Percentiles rank a stretch among this genome's conserved stretches.
These are phyloP conservation scores for Epicampocera succincta DNA, from an alignment of 2,888 invertebrate species.

Conservation along the genomic window DNA sequence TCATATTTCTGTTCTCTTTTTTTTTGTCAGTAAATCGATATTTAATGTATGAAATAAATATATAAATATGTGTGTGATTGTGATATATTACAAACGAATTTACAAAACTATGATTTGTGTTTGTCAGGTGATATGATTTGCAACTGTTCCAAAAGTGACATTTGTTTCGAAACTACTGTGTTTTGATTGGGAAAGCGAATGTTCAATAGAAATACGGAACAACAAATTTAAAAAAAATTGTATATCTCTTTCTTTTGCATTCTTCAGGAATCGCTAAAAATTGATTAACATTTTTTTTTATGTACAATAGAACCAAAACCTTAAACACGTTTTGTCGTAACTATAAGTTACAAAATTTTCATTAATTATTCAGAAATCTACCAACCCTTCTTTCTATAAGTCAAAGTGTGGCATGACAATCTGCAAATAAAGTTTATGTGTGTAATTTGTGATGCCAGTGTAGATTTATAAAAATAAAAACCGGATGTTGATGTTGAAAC, in stretches of 20 bases:
- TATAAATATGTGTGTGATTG: slow-evolving; percentile 33
- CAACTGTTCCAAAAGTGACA: slow-evolving; percentile 54
- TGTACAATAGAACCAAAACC: background rate
- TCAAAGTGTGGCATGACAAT: slow-evolving; percentile 9
- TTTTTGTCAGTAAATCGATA: slow-evolving; percentile 68
- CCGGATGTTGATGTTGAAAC: slow-evolving; percentile 52
- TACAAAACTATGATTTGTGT: slow-evolving; percentile 58
- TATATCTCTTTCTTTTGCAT: no score
- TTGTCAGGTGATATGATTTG: slow-evolving; percentile 68
- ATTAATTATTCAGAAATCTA: slow-evolving; percentile 47
- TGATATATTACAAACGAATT: slow-evolving; percentile 32
- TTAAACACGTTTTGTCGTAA: slow-evolving; percentile 38
- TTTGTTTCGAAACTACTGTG: slow-evolving; percentile 21
- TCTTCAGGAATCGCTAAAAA: no score
- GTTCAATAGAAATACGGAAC: background rate
- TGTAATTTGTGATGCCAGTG: slow-evolving; percentile 1
- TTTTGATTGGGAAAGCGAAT: background rate
- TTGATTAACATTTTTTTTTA: no score
- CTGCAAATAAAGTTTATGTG: background rate
- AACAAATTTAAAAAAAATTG: no score
- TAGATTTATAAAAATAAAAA: slow-evolving; percentile 31
- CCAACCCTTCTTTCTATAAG: slow-evolving; percentile 18
- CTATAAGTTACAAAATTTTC: slow-evolving; percentile 22
- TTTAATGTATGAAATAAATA: slow-evolving; percentile 28
- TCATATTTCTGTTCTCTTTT: slow-evolving; percentile 18